A percentile compares a stretch with the other conserved stretches of the same genome.
These are phyloP conservation scores for Syngnathoides biaculeatus DNA, from an alignment of 2,113 vertebrate species.

Conservation along the genomic window DNA sequence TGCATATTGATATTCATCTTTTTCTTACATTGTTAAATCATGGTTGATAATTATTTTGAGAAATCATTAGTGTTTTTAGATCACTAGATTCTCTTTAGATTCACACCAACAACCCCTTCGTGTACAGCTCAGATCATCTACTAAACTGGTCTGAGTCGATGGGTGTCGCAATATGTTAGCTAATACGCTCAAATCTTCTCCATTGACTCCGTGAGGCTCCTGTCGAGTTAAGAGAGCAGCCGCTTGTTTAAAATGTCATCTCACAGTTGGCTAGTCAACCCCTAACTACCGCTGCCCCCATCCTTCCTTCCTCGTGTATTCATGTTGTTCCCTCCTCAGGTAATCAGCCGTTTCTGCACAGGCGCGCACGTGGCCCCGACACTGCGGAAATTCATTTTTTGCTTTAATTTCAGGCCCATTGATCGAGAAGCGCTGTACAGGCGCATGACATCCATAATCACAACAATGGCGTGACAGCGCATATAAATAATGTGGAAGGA, in stretches of 20 bases:
- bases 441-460: slow-evolving; percentile 82
- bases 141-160: slow-evolving; percentile 18
- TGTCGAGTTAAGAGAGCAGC: neutral
- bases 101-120: slow-evolving; percentile 36
- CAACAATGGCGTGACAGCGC: slow-evolving; percentile 75
- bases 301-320: slow-evolving; percentile 31
- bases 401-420: slow-evolving; percentile 82
- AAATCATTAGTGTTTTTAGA: too few species aligned
- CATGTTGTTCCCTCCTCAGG: slow-evolving; percentile 52
- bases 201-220: neutral
- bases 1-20: neutral
- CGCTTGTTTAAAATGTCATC: slow-evolving; percentile 1
- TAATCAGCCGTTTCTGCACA: slow-evolving; percentile 70
- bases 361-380: slow-evolving; percentile 68
- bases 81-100: too few species aligned
- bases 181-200: neutral
- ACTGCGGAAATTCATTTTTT: slow-evolving; percentile 79
- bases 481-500: slow-evolving; percentile 75
- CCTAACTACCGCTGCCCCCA: slow-evolving; percentile 5
- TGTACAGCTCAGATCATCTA: slow-evolving; percentile 43
- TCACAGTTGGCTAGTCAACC: neutral
- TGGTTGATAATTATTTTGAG: neutral
- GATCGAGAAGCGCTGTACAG: slow-evolving; percentile 74
- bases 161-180: neutral
- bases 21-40: neutral